Percentiles rank a stretch among this genome's conserved stretches.
These are phyloP conservation scores for Cyphomyrus plagiostoma DNA, from an alignment of 2,113 vertebrate genomes.

Conservation along the genomic window DNA sequence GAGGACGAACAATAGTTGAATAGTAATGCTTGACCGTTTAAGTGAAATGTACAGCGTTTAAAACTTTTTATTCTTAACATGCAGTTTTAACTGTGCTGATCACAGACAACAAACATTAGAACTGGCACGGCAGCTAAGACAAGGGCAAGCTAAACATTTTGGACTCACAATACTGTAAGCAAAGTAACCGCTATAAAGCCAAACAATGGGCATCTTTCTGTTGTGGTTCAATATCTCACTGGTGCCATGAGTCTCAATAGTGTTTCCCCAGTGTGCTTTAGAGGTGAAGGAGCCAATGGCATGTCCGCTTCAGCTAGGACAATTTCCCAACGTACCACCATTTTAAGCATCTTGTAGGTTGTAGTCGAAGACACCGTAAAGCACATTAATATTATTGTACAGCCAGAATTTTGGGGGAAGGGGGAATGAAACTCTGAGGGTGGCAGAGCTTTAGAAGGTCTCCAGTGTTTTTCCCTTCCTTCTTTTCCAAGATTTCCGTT, in stretches of 20 bases:
- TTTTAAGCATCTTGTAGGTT: conserved; percentile 33
- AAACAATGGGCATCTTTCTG: conserved; percentile 9
- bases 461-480: neutral
- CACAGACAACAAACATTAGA: conserved; percentile 58
- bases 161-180: conserved; percentile 49
- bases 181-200: conserved; percentile 34
- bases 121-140: conserved; percentile 53
- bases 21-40: conserved; percentile 39
- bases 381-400: conserved; percentile 41
- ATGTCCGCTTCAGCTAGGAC: conserved; percentile 30
- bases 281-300: conserved; percentile 42
- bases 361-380: conserved; percentile 47
- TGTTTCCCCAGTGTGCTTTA: conserved; percentile 6
- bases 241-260: neutral
- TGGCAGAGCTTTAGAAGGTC: neutral
- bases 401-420: conserved; percentile 17
- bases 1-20: conserved; percentile 52
- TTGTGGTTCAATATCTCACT: neutral
- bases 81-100: conserved; percentile 60
- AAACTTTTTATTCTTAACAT: conserved; percentile 56
- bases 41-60: conserved; percentile 61
- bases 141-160: conserved; percentile 39
- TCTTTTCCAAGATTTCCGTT: neutral
- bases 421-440: neutral
- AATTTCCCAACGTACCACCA: conserved; percentile 7